Conservation (phyloP, 2,888 invertebrate species). For the Stenoptilia bipunctidactyla region DNA sequence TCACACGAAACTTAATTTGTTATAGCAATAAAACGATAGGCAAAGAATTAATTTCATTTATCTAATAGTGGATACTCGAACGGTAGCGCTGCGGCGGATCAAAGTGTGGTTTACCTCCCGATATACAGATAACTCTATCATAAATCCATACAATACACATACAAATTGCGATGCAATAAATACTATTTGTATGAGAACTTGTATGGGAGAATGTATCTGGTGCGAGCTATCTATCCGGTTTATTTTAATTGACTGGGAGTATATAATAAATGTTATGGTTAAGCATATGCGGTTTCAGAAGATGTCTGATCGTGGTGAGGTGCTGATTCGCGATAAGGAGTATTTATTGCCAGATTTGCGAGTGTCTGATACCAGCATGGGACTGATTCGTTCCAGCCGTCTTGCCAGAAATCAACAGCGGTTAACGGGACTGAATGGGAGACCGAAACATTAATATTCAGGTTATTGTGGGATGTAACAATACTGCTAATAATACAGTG, state of each 20-base stretch:
- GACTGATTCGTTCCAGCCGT: background rate
- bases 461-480: too few relatives aligned
- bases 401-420: background rate
- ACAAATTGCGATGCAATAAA: slow-evolving; percentile 53
- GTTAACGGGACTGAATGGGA: background rate
- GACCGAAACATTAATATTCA: too few relatives aligned
- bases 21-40: background rate
- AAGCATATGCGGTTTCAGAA: slow-evolving; percentile 62
- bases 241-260: slow-evolving; percentile 68
- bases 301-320: slow-evolving; percentile 56
- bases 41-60: background rate
- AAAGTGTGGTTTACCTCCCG: slow-evolving; percentile 26
- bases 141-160: slow-evolving; percentile 31
- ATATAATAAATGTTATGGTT: slow-evolving; percentile 66
- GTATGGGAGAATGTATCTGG: slow-evolving; percentile 30
- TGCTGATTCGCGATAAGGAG: slow-evolving; percentile 67
- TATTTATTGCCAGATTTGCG: slow-evolving; percentile 62
- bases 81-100: slow-evolving; percentile 18
- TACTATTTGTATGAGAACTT: slow-evolving; percentile 43
- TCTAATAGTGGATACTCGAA: slow-evolving; percentile 4
- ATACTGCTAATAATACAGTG: too few relatives aligned
- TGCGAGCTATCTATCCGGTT: slow-evolving; percentile 53
- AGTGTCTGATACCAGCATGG: slow-evolving; percentile 8
- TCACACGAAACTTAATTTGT: background rate
- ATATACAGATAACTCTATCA: slow-evolving; percentile 24